Evolutionary conservation across 92 coral and sea anemone genomes (phyloP).

Genomic region (Siderastrea radians): DNA sequence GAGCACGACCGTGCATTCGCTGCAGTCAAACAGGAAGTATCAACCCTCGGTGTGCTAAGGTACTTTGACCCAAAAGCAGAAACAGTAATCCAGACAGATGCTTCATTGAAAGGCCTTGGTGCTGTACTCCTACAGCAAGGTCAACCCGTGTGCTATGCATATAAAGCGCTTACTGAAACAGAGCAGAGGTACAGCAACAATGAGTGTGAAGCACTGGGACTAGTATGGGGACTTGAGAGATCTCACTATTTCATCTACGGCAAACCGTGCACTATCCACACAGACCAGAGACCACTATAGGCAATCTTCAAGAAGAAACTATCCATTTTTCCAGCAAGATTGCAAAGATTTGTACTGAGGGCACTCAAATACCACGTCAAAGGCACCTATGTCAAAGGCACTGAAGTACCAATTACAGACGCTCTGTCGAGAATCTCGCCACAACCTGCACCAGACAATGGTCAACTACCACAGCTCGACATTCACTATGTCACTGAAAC

Average conservation of each 20-base stretch:
- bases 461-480: too few species aligned
- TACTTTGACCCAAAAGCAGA: constrained; percentile 60
- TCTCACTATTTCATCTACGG: constrained; percentile 72
- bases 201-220: constrained; percentile 69
- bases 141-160: constrained; percentile 67
- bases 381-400: constrained; percentile 50
- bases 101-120: constrained; percentile 8
- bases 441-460: constrained; percentile 24
- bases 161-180: constrained; percentile 67
- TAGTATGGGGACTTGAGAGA: constrained; percentile 74
- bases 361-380: constrained; percentile 59
- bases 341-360: constrained; percentile 68
- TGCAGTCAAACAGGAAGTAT: constrained; percentile 44
- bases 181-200: constrained; percentile 70
- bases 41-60: constrained; percentile 54
- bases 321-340: constrained; percentile 63
- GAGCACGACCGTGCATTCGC: constrained; percentile 6
- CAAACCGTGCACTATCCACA: constrained; percentile 64
- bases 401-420: constrained; percentile 61
- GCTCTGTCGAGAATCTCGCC: constrained; percentile 61
- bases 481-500: constrained; percentile 2
- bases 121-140: constrained; percentile 46
- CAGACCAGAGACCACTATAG: constrained; percentile 68
- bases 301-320: constrained; percentile 62
- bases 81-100: constrained; percentile 60